These are phyloP conservation scores for Myrmecobius fasciatus DNA, from an alignment of 2,113 vertebrate species.

Conservation along the genomic window DNA sequence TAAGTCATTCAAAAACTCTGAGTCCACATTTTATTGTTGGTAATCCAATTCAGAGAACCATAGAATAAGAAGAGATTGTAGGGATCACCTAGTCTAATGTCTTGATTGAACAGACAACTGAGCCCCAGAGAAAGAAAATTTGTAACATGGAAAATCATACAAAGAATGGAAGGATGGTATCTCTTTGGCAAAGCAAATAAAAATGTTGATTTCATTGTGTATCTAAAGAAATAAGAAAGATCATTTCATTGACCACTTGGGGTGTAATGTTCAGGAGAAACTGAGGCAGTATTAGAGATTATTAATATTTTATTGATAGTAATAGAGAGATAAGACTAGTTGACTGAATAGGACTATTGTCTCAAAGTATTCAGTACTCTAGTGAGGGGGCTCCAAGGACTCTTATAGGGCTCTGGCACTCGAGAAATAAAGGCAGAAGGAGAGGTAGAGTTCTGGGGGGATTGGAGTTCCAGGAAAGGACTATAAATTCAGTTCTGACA, in stretches of 20 bases:
- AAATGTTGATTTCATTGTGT: not conserved
- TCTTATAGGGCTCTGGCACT: too few species aligned
- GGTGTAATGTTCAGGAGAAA: too few species aligned
- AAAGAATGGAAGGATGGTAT: not conserved
- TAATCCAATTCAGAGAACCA: not conserved
- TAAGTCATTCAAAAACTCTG: not conserved
- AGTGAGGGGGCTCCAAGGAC: too few species aligned
- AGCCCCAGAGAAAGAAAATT: not conserved
- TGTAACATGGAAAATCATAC: not conserved
- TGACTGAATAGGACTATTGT: too few species aligned
- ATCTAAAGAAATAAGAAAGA: not conserved
- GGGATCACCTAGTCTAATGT: not conserved
- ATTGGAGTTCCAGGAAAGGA: too few species aligned
- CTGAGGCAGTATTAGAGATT: too few species aligned
- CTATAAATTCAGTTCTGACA: too few species aligned
- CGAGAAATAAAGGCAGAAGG: too few species aligned
- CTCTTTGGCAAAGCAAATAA: not conserved
- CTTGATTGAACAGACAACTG: not conserved
- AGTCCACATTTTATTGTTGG: not conserved
- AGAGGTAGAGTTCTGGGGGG: too few species aligned
- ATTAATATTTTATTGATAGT: too few species aligned
- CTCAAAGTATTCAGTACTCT: too few species aligned
- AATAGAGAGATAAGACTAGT: too few species aligned
- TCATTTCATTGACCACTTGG: not conserved
- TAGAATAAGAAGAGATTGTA: not conserved